Conservation (phyloP, 2,797 vertebrate genomes). For the Liasis olivaceus region DNA sequence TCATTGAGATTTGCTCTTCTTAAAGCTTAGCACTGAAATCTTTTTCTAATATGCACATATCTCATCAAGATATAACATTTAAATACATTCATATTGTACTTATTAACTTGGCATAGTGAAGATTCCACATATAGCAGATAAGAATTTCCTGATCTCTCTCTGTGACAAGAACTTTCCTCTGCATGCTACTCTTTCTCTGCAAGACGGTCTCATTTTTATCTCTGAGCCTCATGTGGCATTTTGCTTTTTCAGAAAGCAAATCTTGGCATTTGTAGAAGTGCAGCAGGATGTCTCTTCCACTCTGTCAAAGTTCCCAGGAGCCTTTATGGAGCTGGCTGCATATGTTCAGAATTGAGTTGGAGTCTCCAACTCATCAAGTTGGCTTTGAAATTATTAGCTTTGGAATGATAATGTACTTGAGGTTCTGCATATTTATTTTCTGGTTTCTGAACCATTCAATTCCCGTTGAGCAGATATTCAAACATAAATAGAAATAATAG, state of each 20-base stretch:
- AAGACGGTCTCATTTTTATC: not conserved
- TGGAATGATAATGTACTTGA: constrained; percentile 6
- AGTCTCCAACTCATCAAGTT: not conserved
- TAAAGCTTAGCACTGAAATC: not conserved
- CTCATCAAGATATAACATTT: not conserved
- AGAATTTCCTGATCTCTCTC: not conserved
- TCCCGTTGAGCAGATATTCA: not conserved
- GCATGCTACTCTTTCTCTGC: not conserved
- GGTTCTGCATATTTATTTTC: not conserved
- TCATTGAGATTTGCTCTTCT: not conserved
- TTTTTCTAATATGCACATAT: not conserved
- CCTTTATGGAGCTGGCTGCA: not conserved
- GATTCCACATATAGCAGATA: not conserved
- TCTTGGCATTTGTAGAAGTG: constrained; percentile 13
- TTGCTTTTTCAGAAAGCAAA: constrained; percentile 17
- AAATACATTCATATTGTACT: not conserved
- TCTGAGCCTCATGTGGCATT: not conserved
- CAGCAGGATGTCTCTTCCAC: not conserved
- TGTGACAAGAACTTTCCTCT: not conserved
- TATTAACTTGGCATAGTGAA: not conserved
- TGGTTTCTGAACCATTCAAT: not conserved
- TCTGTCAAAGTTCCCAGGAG: not conserved
- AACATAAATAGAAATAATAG: not conserved
- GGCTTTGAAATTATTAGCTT: constrained; percentile 1
- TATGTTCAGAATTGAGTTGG: constrained; percentile 20